Evolutionary conservation across 2,797 vertebrate genomes (phyloP).

Genomic region (Smutsia gigantea): DNA sequence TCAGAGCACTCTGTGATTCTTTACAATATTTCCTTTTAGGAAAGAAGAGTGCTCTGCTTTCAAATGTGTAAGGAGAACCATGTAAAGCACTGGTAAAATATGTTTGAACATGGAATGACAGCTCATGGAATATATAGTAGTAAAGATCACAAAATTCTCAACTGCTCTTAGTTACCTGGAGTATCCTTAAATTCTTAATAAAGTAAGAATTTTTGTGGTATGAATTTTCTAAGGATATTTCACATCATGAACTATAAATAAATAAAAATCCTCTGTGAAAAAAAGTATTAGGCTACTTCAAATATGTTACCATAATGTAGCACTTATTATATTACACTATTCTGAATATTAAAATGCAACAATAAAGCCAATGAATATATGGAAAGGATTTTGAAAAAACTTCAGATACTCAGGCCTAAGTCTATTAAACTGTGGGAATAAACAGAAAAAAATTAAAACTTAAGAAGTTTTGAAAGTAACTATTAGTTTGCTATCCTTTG

Average conservation of each 20-base stretch:
- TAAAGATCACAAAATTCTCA: conserved; percentile 35
- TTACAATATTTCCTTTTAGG: neutral
- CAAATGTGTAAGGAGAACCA: neutral
- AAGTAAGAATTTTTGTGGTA: conserved; percentile 10
- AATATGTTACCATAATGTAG: conserved; percentile 27
- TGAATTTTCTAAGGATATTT: conserved; percentile 46
- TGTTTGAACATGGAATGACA: neutral
- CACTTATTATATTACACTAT: neutral
- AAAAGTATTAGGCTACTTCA: neutral
- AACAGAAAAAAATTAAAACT: neutral
- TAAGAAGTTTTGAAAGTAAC: conserved; percentile 25
- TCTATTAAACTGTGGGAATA: neutral
- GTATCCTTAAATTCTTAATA: neutral
- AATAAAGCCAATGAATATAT: neutral
- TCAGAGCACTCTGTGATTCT: neutral
- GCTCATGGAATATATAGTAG: neutral
- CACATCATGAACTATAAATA: neutral
- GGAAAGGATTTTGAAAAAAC: neutral
- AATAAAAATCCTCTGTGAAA: conserved; percentile 10
- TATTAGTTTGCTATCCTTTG: conserved; percentile 17
- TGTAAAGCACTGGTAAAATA: neutral
- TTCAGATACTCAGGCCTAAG: conserved; percentile 3
- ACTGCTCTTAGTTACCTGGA: neutral
- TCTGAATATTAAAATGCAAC: neutral
- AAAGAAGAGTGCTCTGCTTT: conserved; percentile 11